phyloP scores from a whole-genome alignment of 2,113 vertebrate species.

The Oreochromis niloticus region DNA sequence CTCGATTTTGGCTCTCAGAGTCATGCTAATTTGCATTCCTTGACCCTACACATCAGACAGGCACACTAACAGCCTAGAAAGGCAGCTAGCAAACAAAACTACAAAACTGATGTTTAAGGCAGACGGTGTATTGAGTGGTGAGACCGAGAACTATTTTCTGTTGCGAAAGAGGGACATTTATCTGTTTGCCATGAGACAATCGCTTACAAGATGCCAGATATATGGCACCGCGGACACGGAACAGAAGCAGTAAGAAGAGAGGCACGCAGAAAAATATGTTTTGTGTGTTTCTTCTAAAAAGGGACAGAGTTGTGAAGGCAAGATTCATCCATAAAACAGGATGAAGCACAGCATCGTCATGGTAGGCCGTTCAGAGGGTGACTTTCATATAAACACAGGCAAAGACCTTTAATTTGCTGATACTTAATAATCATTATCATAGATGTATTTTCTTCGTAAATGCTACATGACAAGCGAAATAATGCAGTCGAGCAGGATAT shows the following conservation, averaged over 20 bases:
- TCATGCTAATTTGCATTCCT: not conserved
- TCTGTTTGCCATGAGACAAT: not conserved
- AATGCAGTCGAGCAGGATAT: not conserved
- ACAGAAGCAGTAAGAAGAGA: not conserved
- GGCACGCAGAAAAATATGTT: fast-evolving
- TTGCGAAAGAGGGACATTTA: not conserved
- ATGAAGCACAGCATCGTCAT: not conserved
- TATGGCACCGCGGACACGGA: fast-evolving
- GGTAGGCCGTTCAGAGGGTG: not conserved
- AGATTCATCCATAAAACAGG: not conserved
- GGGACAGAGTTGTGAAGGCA: fast-evolving
- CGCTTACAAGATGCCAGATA: not conserved
- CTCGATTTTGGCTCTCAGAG: not conserved
- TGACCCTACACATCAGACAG: not conserved
- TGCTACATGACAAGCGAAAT: not conserved
- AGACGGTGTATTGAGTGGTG: not conserved
- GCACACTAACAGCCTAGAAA: no score
- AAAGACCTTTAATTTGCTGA: not conserved
- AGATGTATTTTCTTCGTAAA: not conserved
- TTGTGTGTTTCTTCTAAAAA: not conserved
- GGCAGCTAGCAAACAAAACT: not conserved
- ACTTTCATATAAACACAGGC: not conserved
- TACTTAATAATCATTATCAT: not conserved
- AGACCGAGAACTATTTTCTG: not conserved
- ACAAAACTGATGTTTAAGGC: not conserved